A percentile compares a stretch with the other conserved stretches of the same genome.
phyloP scores from a whole-genome alignment of 2,113 vertebrate genomes.

The Rattus rattus region DNA sequence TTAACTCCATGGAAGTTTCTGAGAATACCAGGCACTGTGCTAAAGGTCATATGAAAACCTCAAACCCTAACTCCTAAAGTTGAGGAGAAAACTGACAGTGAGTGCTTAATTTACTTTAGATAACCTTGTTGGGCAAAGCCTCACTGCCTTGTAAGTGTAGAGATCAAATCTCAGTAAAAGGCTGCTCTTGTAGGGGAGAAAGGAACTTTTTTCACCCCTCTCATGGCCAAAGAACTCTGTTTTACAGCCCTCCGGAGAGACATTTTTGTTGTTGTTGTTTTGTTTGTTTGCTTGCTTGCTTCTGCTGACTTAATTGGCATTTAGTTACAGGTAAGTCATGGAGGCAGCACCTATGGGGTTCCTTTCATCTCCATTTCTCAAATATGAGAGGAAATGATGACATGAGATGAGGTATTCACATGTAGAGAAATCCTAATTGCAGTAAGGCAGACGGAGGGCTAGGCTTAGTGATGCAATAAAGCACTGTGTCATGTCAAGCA shows the following conservation, averaged over 20 bases:
- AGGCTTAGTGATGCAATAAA: neutral
- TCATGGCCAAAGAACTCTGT: neutral
- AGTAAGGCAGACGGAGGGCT: neutral
- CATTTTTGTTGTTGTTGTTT: neutral
- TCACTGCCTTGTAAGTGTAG: neutral
- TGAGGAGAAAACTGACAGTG: slow-evolving; percentile 9
- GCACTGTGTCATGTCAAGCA: neutral
- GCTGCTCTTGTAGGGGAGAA: neutral
- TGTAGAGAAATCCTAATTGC: neutral
- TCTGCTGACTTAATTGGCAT: slow-evolving; percentile 18
- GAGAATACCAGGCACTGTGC: neutral
- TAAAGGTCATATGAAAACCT: neutral
- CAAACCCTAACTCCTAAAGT: neutral
- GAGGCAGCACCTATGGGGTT: neutral
- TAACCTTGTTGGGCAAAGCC: neutral
- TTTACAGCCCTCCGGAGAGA: neutral
- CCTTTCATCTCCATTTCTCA: neutral
- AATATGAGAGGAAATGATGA: neutral
- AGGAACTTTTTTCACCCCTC: neutral
- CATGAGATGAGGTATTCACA: neutral
- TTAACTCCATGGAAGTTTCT: neutral
- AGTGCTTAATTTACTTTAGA: neutral
- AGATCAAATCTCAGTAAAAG: neutral
- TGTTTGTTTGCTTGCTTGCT: neutral
- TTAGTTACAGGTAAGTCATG: neutral